phyloP scores from a whole-genome alignment of 2,888 invertebrate species.

The Dastarcus helophoroides region DNA sequence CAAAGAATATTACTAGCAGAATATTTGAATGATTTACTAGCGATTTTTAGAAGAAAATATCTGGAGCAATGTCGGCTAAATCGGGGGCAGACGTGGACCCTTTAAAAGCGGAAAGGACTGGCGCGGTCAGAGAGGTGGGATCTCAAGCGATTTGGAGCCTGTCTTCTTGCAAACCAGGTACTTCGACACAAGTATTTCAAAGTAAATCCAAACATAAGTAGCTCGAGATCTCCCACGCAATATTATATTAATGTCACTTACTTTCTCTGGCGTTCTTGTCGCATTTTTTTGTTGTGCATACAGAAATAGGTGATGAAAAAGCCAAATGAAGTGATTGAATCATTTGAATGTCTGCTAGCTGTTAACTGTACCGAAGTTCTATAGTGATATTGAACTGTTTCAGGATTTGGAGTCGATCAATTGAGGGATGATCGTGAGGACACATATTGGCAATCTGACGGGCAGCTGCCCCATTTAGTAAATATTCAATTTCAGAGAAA shows the following conservation, averaged over 20 bases:
- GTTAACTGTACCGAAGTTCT: no score
- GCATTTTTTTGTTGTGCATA: no score
- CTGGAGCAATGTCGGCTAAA: slow-evolving; percentile 24
- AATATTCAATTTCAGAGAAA: slow-evolving; percentile 94
- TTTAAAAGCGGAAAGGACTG: slow-evolving; percentile 31
- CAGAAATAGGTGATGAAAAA: no score
- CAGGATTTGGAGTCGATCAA: slow-evolving; percentile 96
- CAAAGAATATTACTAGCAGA: no score
- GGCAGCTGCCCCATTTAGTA: slow-evolving; percentile 93
- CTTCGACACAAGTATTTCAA: no score
- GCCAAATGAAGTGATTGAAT: no score
- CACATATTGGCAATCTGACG: slow-evolving; percentile 99
- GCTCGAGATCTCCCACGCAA: no score
- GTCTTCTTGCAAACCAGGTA: slow-evolving; percentile 96
- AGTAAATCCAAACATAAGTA: no score
- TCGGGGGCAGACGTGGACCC: slow-evolving; percentile 24
- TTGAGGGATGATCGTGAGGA: slow-evolving; percentile 90
- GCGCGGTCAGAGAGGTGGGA: slow-evolving; percentile 35
- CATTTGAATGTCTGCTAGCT: no score
- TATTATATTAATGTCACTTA: background rate
- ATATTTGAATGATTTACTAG: no score
- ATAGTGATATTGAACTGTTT: slow-evolving; percentile 12
- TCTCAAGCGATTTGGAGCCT: slow-evolving; percentile 81
- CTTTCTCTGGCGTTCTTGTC: no score
- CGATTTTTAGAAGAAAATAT: no score